Evolutionary conservation across 1,140 invertebrate species (phyloP).

Genomic region (Drosophila santomea): DNA sequence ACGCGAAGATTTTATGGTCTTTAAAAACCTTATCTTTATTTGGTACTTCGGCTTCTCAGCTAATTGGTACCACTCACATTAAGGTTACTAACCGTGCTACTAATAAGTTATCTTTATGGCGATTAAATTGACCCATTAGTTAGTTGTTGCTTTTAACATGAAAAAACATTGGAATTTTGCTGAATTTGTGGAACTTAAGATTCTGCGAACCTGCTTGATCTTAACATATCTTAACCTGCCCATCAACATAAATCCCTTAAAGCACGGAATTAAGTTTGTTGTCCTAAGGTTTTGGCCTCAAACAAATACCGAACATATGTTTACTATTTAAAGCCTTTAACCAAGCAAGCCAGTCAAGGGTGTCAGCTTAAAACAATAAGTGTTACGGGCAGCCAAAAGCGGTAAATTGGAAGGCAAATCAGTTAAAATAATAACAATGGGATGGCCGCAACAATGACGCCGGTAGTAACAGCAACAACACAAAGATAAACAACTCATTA

Average conservation of each 20-base stretch:
- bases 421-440: slow-evolving; percentile 59
- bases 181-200: neutral
- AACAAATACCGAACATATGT: slow-evolving; percentile 40
- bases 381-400: slow-evolving; percentile 9
- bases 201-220: neutral
- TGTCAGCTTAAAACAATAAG: slow-evolving; percentile 41
- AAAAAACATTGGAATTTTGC: neutral
- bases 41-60: neutral
- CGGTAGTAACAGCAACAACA: slow-evolving; percentile 31
- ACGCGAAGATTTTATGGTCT: neutral
- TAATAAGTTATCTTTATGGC: neutral
- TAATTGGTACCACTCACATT: slow-evolving; percentile 10
- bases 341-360: slow-evolving; percentile 25
- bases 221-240: slow-evolving; percentile 15
- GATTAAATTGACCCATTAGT: neutral
- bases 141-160: neutral
- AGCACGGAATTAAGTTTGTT: slow-evolving; percentile 1
- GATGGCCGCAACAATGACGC: slow-evolving; percentile 38
- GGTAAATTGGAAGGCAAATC: slow-evolving; percentile 48
- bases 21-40: slow-evolving; percentile 18
- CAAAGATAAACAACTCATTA: slow-evolving; percentile 80
- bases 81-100: neutral
- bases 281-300: slow-evolving; percentile 17
- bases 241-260: slow-evolving; percentile 10
- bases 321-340: slow-evolving; percentile 48